Conservation (phyloP, 1,140 invertebrate genomes). For the Colletes latitarsis region DNA sequence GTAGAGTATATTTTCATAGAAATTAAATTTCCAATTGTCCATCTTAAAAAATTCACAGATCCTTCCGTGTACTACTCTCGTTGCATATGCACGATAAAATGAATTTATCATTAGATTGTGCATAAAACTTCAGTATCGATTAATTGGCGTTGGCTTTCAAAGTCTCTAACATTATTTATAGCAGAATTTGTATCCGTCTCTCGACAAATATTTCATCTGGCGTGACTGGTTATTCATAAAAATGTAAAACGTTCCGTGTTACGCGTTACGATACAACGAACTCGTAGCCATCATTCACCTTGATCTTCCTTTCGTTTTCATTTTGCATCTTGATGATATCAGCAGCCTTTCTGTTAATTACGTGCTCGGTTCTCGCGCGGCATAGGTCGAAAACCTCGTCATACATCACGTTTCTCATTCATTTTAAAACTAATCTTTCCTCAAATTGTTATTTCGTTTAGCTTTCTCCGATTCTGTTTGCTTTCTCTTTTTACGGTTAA, state of each 20-base stretch:
- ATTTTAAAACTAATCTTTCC: neutral
- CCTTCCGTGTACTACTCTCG: too few relatives aligned
- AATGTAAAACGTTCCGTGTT: neutral
- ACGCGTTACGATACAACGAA: neutral
- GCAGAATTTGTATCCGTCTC: too few relatives aligned
- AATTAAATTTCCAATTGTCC: too few relatives aligned
- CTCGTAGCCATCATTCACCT: slow-evolving; percentile 23
- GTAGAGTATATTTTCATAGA: too few relatives aligned
- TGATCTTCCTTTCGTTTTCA: slow-evolving; percentile 44
- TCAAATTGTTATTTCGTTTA: slow-evolving; percentile 28
- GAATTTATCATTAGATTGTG: too few relatives aligned
- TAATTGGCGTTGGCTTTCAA: too few relatives aligned
- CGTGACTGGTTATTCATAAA: neutral
- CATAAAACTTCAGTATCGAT: too few relatives aligned
- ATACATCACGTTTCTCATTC: neutral
- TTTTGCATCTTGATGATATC: slow-evolving; percentile 35
- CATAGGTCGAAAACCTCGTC: slow-evolving; percentile 27
- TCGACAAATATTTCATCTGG: neutral
- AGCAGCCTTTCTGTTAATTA: slow-evolving; percentile 32
- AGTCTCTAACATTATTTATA: too few relatives aligned
- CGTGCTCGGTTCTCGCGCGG: slow-evolving; percentile 1
- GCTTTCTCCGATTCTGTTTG: slow-evolving; percentile 33
- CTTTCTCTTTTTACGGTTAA: slow-evolving; percentile 37
- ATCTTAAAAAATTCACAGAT: too few relatives aligned
- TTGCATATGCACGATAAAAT: too few relatives aligned